Percentiles rank a stretch among this genome's conserved stretches.
phyloP scores from a whole-genome alignment of 1,140 invertebrate species.

The Cataglyphis hispanica region DNA sequence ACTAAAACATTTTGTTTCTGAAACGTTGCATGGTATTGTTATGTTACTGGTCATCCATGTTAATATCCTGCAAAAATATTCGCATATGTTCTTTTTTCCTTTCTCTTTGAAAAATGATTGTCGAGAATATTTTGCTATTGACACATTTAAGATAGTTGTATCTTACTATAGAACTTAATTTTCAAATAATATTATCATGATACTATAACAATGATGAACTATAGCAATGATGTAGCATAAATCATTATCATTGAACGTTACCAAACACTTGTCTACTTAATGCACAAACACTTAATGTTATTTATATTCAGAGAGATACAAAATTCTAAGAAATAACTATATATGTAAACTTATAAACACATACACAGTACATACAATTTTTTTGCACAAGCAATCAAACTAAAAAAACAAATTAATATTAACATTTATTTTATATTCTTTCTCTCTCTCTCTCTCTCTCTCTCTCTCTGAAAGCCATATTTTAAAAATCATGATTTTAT shows the following conservation, averaged over 20 bases:
- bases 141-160: neutral
- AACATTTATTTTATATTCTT: too few relatives aligned
- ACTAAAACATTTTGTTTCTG: neutral
- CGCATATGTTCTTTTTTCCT: constrained; percentile 15
- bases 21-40: neutral
- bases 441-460: too few relatives aligned
- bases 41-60: constrained; percentile 3
- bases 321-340: neutral
- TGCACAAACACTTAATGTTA: too few relatives aligned
- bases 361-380: neutral
- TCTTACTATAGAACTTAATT: too few relatives aligned
- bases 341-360: neutral
- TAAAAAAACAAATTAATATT: too few relatives aligned
- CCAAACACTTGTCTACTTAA: too few relatives aligned
- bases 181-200: too few relatives aligned
- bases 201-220: too few relatives aligned
- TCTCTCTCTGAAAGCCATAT: neutral
- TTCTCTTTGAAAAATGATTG: neutral
- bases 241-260: too few relatives aligned
- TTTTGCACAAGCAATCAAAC: neutral
- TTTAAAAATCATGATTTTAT: neutral
- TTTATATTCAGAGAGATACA: neutral
- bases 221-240: too few relatives aligned
- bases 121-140: neutral
- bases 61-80: constrained; percentile 49